These are phyloP conservation scores for Aspiorhynchus laticeps DNA, from an alignment of 2,113 vertebrate genomes.

Conservation along the genomic window DNA sequence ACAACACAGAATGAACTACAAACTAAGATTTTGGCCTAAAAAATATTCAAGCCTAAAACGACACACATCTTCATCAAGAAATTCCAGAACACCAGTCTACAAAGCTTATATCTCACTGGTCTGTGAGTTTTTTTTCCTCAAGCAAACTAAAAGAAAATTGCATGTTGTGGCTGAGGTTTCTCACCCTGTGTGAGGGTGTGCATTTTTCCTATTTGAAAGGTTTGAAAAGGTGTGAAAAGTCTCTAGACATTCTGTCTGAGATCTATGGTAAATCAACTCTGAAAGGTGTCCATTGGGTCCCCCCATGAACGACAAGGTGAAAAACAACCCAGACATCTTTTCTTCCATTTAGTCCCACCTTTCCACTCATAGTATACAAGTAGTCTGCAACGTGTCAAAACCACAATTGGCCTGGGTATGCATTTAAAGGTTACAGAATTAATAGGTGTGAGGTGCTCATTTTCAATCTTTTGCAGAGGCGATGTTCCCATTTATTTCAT, in stretches of 20 bases:
- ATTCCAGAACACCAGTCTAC: not conserved
- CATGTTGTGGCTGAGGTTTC: not conserved
- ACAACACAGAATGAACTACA: not conserved
- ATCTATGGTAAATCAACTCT: conserved; percentile 44
- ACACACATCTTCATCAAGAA: not conserved
- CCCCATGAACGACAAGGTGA: conserved; percentile 30
- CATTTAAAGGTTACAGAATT: conserved; percentile 29
- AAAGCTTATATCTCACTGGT: not conserved
- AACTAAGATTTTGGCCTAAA: not conserved
- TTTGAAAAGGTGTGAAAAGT: not conserved
- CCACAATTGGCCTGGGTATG: conserved; percentile 4
- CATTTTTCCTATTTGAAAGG: not conserved
- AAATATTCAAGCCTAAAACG: not conserved
- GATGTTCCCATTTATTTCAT: conserved; percentile 5
- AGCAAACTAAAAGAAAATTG: not conserved
- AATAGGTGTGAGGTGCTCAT: conserved; percentile 31
- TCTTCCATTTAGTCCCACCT: conserved; percentile 23
- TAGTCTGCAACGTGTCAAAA: conserved; percentile 32
- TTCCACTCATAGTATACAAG: conserved; percentile 1
- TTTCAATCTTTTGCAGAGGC: conserved; percentile 35
- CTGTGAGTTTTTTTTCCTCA: not conserved
- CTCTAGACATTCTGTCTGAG: conserved; percentile 14
- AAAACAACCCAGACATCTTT: conserved; percentile 40
- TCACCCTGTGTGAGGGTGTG: not conserved
- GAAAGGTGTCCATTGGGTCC: not conserved